Conservation (phyloP, 2,888 invertebrate genomes). For the Marasmarcha lunaedactyla region DNA sequence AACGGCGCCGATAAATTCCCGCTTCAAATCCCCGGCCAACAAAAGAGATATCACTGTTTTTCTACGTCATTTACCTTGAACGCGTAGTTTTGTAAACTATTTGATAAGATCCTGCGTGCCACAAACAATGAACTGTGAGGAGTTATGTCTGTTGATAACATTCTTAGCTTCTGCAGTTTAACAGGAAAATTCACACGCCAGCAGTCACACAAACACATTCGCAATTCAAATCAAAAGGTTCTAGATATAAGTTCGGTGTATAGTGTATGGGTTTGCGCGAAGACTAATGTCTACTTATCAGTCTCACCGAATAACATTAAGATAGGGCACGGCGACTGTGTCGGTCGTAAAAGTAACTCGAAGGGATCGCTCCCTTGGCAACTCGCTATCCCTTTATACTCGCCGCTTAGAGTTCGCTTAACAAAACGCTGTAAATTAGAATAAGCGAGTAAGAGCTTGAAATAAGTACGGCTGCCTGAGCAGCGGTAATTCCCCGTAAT, state of each 20-base stretch:
- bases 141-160: conserved; percentile 1
- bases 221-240: neutral
- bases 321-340: conserved; percentile 48
- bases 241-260: neutral
- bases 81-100: neutral
- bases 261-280: too few species aligned
- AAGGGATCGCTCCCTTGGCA: conserved; percentile 37
- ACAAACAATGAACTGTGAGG: neutral
- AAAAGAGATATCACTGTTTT: neutral
- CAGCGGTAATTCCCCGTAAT: neutral
- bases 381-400: conserved; percentile 1
- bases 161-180: neutral
- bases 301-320: conserved; percentile 52
- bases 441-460: neutral
- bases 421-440: neutral
- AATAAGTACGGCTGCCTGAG: neutral
- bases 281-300: conserved; percentile 30
- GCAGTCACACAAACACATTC: too few species aligned
- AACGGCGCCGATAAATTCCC: neutral
- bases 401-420: neutral
- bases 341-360: conserved; percentile 50
- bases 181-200: too few species aligned
- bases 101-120: neutral
- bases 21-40: neutral
- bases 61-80: neutral